Evolutionary conservation across 2,888 invertebrate genomes (phyloP).

Genomic region (Epicampocera succincta): DNA sequence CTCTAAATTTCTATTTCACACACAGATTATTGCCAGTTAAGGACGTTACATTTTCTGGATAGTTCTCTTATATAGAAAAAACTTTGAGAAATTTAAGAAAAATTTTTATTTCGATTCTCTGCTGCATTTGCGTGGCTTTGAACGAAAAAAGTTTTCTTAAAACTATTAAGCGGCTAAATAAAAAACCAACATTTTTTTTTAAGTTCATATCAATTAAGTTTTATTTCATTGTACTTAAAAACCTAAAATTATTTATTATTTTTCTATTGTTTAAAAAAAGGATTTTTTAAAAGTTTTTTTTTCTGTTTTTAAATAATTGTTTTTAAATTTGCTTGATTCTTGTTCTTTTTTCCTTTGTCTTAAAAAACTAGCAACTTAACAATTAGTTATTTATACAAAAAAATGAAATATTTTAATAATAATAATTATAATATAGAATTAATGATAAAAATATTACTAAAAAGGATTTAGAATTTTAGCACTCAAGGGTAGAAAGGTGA

Average conservation of each 20-base stretch:
- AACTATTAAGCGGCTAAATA: no score
- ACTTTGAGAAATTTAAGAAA: no score
- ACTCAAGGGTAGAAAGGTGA: slow-evolving; percentile 58
- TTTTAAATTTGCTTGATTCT: slow-evolving; percentile 14
- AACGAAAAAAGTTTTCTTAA: no score
- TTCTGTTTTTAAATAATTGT: neutral
- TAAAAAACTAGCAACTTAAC: slow-evolving; percentile 43
- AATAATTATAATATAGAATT: slow-evolving; percentile 35
- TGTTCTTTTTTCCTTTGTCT: slow-evolving; percentile 9
- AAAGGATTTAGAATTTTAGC: slow-evolving; percentile 69
- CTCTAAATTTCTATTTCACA: no score
- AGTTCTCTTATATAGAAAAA: no score
- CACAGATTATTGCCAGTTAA: no score
- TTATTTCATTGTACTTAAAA: slow-evolving; percentile 21
- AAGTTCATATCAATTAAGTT: slow-evolving; percentile 38
- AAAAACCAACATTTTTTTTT: slow-evolving; percentile 6
- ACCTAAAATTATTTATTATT: slow-evolving; percentile 27
- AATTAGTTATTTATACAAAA: slow-evolving; percentile 56
- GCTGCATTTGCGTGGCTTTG: no score
- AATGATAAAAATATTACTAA: slow-evolving; percentile 50
- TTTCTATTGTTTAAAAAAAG: slow-evolving; percentile 7
- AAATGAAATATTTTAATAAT: slow-evolving; percentile 41
- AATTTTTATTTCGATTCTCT: no score
- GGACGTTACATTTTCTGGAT: no score
- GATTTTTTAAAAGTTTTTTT: neutral